These are phyloP conservation scores for Ameiurus melas DNA, from an alignment of 2,113 vertebrate species.

Conservation along the genomic window DNA sequence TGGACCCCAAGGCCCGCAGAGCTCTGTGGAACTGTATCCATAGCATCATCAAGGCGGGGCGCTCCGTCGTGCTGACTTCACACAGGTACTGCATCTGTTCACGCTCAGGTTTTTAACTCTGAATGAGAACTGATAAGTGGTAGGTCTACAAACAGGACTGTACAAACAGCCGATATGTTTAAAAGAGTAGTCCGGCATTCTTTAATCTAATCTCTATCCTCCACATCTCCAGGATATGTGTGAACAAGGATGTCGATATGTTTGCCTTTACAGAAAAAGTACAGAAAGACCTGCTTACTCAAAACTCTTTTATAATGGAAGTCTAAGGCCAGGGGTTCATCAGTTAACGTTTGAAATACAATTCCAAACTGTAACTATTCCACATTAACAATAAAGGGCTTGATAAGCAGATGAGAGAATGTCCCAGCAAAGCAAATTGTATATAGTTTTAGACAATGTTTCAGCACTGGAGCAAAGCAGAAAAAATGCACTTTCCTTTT, in stretches of 20 bases:
- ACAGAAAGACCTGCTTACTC: neutral
- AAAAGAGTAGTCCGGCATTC: neutral
- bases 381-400: neutral
- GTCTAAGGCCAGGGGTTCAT: neutral
- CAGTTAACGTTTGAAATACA: neutral
- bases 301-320: neutral
- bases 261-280: neutral
- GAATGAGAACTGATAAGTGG: neutral
- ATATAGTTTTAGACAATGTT: neutral
- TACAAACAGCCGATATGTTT: neutral
- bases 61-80: constrained; percentile 94
- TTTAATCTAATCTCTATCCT: neutral
- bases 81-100: constrained; percentile 78
- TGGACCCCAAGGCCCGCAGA: constrained; percentile 95
- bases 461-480: neutral
- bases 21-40: constrained; percentile 95
- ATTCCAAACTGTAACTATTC: neutral
- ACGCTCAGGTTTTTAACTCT: neutral
- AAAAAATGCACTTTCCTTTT: neutral
- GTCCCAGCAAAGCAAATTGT: neutral
- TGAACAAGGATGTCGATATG: neutral
- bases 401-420: too few species aligned
- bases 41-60: constrained; percentile 90
- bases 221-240: neutral
- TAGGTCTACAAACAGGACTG: neutral